Evolutionary conservation across 2,797 vertebrate genomes (phyloP), one percentile per base, ranked within the genome.

Genomic region (Mergus octosetaceus): DNA sequence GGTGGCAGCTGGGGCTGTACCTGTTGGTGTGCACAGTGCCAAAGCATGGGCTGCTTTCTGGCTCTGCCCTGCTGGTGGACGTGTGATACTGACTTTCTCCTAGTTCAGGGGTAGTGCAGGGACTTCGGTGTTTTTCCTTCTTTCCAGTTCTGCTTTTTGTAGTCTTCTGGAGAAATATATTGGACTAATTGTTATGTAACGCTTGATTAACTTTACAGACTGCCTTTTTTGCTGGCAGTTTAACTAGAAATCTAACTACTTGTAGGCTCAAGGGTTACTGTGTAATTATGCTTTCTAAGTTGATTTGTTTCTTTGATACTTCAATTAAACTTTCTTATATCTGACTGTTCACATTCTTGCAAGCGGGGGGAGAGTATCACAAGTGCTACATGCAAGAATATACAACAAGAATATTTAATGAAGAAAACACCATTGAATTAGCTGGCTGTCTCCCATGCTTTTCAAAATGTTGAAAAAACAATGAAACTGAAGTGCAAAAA

Each of bases 241-340:
- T 78, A 91, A n/a, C 41, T 93, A n/a, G 76, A 49, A 83, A 56
- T 77, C 13, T 47, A 51, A 38, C 32, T 90, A 17, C 49, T 64
- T 56, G 34, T 91, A 57, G 1, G 1, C 34, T 81, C 4, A 14
- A 62, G 71, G 76, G 62, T 86, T 83, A 89, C 45, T 57, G 27
- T 58, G 25, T 78, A 77, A 38, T 90, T 88, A 72, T 62, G 39
- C 38, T 79, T 94, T 90, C 47, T 70, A 79, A 87, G 66, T 56
- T 20, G 32, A 66, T 88, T 75, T 88, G 36, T 6, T 36, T 89
- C 49, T 93, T 71, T 91, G 32, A 65, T 92, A 93, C 43, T 78
- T 90, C 62, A 58, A 0, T 83, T 85, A 88, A 75, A 36, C 16
- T 79, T 91, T 69, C 34, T 65, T 75, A 25, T n/a, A 88, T 77